These are phyloP conservation scores for Actias luna DNA, from an alignment of 2,888 invertebrate species.

Conservation along the genomic window DNA sequence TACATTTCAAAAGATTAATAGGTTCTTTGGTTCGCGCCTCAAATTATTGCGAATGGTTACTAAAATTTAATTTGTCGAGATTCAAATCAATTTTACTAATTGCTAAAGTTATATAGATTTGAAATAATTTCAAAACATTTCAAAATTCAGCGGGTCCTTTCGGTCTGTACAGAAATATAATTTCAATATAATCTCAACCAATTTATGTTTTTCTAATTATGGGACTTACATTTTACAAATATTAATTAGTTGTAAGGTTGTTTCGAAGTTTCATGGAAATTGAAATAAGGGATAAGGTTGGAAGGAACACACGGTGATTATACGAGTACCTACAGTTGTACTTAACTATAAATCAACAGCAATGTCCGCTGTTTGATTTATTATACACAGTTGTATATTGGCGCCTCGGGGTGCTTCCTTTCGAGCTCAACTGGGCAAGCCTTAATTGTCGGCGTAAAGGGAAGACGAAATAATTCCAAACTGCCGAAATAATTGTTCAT, in stretches of 20 bases:
- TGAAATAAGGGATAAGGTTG: not conserved
- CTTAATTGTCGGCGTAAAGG: conserved; percentile 56
- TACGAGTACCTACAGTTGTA: conserved; percentile 29
- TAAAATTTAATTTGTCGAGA: conserved; percentile 39
- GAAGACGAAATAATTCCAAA: conserved; percentile 59
- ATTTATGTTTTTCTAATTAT: conserved; percentile 19
- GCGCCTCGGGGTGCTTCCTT: conserved; percentile 55
- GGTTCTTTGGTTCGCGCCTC: conserved; percentile 35
- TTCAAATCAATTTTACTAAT: conserved; percentile 42
- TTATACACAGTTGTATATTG: conserved; percentile 55
- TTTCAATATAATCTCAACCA: conserved; percentile 28
- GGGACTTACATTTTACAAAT: conserved; percentile 25
- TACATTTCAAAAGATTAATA: conserved; percentile 32
- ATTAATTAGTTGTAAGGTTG: conserved; percentile 5
- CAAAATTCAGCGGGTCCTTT: conserved; percentile 21
- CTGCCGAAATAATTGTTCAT: conserved; percentile 51
- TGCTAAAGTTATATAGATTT: conserved; percentile 45
- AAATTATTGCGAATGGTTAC: conserved; percentile 36
- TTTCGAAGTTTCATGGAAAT: not conserved
- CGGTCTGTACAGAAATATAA: conserved; percentile 33
- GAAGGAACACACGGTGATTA: conserved; percentile 35
- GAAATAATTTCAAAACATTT: conserved; percentile 39
- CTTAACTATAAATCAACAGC: conserved; percentile 57
- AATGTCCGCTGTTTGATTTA: conserved; percentile 55
- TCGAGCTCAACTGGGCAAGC: conserved; percentile 46